phyloP scores from a whole-genome alignment of 2,113 vertebrate species.

The Vulpes ferrilata region DNA sequence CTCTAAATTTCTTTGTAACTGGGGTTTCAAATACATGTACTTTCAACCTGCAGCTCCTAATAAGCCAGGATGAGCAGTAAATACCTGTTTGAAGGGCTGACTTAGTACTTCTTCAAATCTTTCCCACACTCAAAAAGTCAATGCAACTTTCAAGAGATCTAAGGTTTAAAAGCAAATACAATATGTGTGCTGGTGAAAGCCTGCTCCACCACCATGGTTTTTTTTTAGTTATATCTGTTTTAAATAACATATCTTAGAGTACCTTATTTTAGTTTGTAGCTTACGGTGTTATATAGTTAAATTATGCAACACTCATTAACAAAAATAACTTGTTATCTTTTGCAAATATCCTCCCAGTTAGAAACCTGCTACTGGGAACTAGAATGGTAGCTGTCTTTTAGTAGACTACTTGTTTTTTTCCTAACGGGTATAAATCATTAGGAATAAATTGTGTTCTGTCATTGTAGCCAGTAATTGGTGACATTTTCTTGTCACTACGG shows the following conservation, averaged over 20 bases:
- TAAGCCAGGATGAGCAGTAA: neutral
- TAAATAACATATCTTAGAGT: slow-evolving; percentile 1
- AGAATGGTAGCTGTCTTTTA: slow-evolving; percentile 54
- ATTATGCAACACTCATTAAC: slow-evolving; percentile 70
- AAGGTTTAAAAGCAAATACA: neutral
- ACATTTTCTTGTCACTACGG: slow-evolving; percentile 79
- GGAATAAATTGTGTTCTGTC: slow-evolving; percentile 81
- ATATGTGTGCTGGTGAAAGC: neutral
- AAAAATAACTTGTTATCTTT: slow-evolving; percentile 63
- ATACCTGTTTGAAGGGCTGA: neutral
- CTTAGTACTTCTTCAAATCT: neutral
- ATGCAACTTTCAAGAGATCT: neutral
- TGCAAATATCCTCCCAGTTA: slow-evolving; percentile 40
- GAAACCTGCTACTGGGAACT: neutral
- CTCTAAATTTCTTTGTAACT: slow-evolving; percentile 17
- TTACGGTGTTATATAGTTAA: slow-evolving; percentile 39
- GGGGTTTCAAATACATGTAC: neutral
- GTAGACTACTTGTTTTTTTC: slow-evolving; percentile 47
- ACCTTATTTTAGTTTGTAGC: slow-evolving; percentile 29
- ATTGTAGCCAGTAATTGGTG: slow-evolving; percentile 83
- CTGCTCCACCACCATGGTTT: neutral
- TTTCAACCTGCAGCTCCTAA: neutral
- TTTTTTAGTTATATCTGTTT: slow-evolving; percentile 40
- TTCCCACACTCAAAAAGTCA: slow-evolving; percentile 2
- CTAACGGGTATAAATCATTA: slow-evolving; percentile 77